Percentiles rank a stretch among this genome's conserved stretches.
These are phyloP conservation scores for Trichopria drosophilae DNA, from an alignment of 2,888 invertebrate species.

Conservation along the genomic window DNA sequence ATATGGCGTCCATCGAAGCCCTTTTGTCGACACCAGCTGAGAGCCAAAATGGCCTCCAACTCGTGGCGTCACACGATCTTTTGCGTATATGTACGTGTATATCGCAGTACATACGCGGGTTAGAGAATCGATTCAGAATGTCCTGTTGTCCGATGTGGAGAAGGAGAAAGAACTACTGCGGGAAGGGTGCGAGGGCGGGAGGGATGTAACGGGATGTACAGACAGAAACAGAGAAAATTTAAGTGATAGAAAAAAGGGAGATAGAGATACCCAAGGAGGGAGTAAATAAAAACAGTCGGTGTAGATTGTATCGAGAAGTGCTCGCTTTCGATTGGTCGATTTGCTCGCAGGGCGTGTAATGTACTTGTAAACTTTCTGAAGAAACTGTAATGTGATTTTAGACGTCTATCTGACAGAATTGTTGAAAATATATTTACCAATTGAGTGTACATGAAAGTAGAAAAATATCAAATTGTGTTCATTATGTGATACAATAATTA, in stretches of 20 bases:
- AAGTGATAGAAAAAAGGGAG: constrained; percentile 1
- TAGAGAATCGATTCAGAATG: constrained; percentile 36
- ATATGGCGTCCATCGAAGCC: constrained; percentile 51
- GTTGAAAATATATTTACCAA: too few relatives aligned
- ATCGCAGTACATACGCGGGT: constrained; percentile 32
- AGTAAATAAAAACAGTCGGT: constrained; percentile 25
- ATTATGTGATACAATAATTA: too few relatives aligned
- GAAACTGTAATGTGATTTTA: too few relatives aligned
- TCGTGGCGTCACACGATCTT: constrained; percentile 47
- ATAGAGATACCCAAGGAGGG: constrained; percentile 6
- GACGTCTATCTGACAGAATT: too few relatives aligned
- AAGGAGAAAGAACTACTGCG: constrained; percentile 9
- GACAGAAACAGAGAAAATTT: constrained; percentile 17
- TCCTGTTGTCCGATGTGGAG: constrained; percentile 21
- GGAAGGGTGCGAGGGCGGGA: constrained; percentile 15
- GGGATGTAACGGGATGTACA: constrained; percentile 5
- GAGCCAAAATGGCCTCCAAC: constrained; percentile 56
- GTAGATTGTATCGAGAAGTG: constrained; percentile 12
- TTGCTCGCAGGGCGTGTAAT: constrained; percentile 24
- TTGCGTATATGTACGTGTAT: constrained; percentile 18
- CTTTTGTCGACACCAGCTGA: constrained; percentile 55
- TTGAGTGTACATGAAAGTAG: too few relatives aligned
- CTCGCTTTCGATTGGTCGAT: constrained; percentile 28
- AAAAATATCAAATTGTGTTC: too few relatives aligned
- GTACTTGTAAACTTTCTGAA: too few relatives aligned